Evolutionary conservation across 1,140 invertebrate genomes (phyloP).

Genomic region (Nasonia giraulti): DNA sequence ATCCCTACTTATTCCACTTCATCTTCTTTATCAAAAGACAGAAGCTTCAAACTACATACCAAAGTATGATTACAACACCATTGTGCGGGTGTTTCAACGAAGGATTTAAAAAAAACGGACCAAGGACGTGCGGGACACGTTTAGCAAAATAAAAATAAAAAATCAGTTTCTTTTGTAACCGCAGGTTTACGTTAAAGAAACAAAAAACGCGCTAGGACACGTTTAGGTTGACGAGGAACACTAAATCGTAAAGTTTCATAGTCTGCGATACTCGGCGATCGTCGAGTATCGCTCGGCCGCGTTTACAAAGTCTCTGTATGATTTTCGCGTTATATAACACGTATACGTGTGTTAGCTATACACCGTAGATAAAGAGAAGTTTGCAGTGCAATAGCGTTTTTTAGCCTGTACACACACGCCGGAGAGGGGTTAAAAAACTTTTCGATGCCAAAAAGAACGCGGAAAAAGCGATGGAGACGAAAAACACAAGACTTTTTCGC

Average conservation of each 20-base stretch:
- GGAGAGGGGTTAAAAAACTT: neutral
- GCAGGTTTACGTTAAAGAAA: neutral
- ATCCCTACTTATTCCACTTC: neutral
- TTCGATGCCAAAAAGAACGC: neutral
- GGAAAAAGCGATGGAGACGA: neutral
- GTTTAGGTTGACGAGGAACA: conserved; percentile 43
- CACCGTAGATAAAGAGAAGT: neutral
- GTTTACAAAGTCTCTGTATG: neutral
- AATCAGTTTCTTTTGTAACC: neutral
- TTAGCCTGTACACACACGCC: neutral
- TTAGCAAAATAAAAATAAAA: neutral
- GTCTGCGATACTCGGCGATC: neutral
- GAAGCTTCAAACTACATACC: neutral
- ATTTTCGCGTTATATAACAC: neutral
- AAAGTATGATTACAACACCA: neutral
- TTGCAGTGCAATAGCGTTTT: neutral
- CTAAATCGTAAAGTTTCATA: conserved; percentile 39
- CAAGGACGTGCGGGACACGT: conserved; percentile 31
- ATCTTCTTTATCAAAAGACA: neutral
- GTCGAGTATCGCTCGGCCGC: neutral
- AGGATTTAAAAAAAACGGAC: conserved; percentile 26
- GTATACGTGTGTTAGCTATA: neutral
- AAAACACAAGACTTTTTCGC: neutral
- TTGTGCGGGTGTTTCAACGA: neutral
- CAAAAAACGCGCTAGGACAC: conserved; percentile 36